phyloP scores from a whole-genome alignment of 2,113 vertebrate species.

The Columba janthina region DNA sequence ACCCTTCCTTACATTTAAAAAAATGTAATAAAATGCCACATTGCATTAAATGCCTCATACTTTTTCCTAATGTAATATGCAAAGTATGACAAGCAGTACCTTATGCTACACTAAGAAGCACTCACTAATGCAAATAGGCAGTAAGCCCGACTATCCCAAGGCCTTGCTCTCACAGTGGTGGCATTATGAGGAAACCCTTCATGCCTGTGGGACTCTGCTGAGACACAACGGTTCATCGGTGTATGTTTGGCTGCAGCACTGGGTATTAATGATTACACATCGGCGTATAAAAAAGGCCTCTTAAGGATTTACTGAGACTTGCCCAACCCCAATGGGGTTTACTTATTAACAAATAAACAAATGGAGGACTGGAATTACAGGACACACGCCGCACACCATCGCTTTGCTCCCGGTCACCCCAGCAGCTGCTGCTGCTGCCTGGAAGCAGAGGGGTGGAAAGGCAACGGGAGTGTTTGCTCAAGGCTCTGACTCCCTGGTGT shows the following conservation, averaged over 20 bases:
- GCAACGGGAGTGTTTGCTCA: neutral
- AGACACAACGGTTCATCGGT: neutral
- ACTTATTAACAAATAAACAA: constrained; percentile 59
- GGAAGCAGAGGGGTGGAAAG: neutral
- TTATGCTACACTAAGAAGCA: neutral
- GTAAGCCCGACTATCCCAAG: neutral
- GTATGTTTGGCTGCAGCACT: accelerated
- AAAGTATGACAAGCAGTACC: neutral
- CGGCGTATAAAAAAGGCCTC: neutral
- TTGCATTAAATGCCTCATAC: neutral
- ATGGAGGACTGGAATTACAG: neutral
- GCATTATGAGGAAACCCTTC: neutral
- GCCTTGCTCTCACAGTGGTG: accelerated
- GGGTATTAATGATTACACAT: neutral
- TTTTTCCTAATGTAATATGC: neutral
- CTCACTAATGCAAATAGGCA: neutral
- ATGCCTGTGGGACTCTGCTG: neutral
- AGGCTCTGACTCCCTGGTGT: accelerated
- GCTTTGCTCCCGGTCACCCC: neutral
- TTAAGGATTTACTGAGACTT: neutral
- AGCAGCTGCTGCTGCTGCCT: neutral
- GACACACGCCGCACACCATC: accelerated
- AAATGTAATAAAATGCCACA: neutral
- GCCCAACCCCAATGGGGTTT: constrained; percentile 6
- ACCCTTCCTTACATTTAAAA: neutral